Evolutionary conservation across 1,140 invertebrate species (phyloP), one percentile per base, ranked within the genome.

Genomic region (Zaprionus gabonicus): DNA sequence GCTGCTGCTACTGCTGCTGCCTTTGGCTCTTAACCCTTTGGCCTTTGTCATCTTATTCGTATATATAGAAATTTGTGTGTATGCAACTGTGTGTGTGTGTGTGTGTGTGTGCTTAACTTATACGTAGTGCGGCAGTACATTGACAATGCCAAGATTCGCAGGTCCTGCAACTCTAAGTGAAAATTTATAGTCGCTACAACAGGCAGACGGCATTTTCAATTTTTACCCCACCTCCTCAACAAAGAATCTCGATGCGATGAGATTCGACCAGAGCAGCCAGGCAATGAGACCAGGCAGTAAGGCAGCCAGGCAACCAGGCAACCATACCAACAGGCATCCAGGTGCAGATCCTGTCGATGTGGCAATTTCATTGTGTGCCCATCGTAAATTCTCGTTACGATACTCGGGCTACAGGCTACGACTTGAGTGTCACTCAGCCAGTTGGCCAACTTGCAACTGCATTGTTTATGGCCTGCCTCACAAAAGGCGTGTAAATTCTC

Each of bases 371-470:
- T 79, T 91, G 87, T 91, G 75, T 83, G 73, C 71, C 72, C 87
- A 84, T 82, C 83, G 88, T 91, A 91, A 91, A 91, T 91, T 91
- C 78, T 76, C 74, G 73, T 78, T 80, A 91, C 73, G 79, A 76
- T 90, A 62, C 76, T 75, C 71, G 46, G 67, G 70, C 53, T 31
- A 53, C 46, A 57, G 71, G 64, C 77, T 69, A 65, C 27, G 63
- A 34, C 55, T 74, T 56, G 59, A 58, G 67, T 81, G 79, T 88
- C 85, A 90, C 79, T 90, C 76, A 82, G 71, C 49, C 41, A 78
- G 69, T 68, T 63, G 71, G 71, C 59, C 67, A 77, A 84, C 73
- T 83, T 65, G 77, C 80, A 84, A 78, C 78, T 84, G 85, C 85
- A 90, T 90, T 90, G 85, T 90, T 90, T 90, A 90, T 90, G 70